Percentiles rank a stretch among this genome's conserved stretches.
phyloP scores from a whole-genome alignment of 2,888 invertebrate genomes.

The Cephus pygmeus region DNA sequence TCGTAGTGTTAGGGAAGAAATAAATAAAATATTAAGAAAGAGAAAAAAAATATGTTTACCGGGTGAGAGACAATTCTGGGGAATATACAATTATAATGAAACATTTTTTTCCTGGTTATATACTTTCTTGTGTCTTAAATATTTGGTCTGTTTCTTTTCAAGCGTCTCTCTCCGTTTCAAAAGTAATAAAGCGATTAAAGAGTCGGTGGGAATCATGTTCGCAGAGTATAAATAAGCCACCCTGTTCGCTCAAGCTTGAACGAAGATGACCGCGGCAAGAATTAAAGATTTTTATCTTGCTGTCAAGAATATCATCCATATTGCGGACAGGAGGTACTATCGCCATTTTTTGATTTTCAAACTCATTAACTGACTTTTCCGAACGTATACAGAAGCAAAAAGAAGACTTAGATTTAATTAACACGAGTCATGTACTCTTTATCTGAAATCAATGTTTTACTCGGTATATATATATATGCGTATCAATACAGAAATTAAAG shows the following conservation, averaged over 20 bases:
- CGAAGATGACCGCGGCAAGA: neutral
- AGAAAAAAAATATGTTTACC: neutral
- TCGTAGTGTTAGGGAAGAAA: neutral
- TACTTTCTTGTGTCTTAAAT: neutral
- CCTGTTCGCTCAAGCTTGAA: neutral
- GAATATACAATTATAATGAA: neutral
- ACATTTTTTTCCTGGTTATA: neutral
- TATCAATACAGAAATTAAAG: too few relatives aligned
- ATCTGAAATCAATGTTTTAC: neutral
- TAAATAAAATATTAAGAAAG: neutral
- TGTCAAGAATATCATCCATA: neutral
- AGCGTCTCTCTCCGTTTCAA: neutral
- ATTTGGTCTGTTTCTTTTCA: neutral
- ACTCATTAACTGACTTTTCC: neutral
- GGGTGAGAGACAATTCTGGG: neutral
- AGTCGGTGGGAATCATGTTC: neutral
- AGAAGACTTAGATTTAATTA: neutral
- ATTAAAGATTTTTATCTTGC: neutral
- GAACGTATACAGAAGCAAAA: neutral
- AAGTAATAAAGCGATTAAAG: neutral
- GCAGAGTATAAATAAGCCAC: neutral
- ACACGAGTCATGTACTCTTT: neutral
- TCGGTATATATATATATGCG: too few relatives aligned
- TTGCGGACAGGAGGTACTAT: neutral
- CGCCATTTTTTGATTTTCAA: neutral